Percentiles rank a stretch among this genome's conserved stretches.
phyloP scores from a whole-genome alignment of 2,888 invertebrate species.

The Troides oblongomaculatus region DNA sequence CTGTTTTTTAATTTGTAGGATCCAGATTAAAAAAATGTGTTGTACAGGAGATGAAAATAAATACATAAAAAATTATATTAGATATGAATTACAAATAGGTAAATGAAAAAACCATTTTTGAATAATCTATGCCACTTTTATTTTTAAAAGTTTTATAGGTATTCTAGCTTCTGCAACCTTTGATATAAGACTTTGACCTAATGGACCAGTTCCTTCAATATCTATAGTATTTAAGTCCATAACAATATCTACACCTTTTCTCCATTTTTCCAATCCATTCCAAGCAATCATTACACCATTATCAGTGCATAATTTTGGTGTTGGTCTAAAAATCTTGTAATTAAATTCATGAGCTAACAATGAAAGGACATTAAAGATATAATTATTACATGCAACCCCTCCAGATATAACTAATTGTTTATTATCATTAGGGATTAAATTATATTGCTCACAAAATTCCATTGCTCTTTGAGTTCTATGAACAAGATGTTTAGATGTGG shows the following conservation, averaged over 20 bases:
- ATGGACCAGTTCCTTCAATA: slow-evolving; percentile 80
- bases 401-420: slow-evolving; percentile 92
- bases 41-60: too few relatives aligned
- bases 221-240: slow-evolving; percentile 82
- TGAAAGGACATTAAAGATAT: slow-evolving; percentile 85
- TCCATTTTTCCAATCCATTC: slow-evolving; percentile 95
- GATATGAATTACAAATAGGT: background rate
- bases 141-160: slow-evolving; percentile 61
- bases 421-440: slow-evolving; percentile 82
- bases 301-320: slow-evolving; percentile 94
- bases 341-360: slow-evolving; percentile 84
- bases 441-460: slow-evolving; percentile 82
- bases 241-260: slow-evolving; percentile 70
- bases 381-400: slow-evolving; percentile 97
- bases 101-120: slow-evolving; percentile 5
- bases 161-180: slow-evolving; percentile 80
- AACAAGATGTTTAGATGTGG: slow-evolving; percentile 87
- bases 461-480: slow-evolving; percentile 93
- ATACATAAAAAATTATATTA: too few relatives aligned
- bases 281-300: slow-evolving; percentile 99
- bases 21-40: too few relatives aligned
- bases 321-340: slow-evolving; percentile 87
- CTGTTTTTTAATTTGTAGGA: too few relatives aligned
- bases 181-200: slow-evolving; percentile 82
- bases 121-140: slow-evolving; percentile 41